Evolutionary conservation across 2,113 vertebrate genomes (phyloP), one percentile per base, ranked within the genome.

Genomic region (Nerophis ophidion): DNA sequence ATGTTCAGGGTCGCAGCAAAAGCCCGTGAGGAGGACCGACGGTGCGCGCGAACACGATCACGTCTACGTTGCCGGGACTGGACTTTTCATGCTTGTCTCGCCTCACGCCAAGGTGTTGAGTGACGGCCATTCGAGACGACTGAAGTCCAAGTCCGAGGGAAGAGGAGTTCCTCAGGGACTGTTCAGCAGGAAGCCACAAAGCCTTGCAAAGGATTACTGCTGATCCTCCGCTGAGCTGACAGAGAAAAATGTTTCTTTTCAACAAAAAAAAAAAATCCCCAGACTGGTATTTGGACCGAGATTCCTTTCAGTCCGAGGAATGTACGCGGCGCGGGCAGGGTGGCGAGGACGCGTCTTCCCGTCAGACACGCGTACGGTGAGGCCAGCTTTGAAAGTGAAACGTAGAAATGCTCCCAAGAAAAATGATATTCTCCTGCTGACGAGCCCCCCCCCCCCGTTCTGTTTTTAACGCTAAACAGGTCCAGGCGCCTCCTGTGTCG

Each of bases 381-480:
- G 89, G 11, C 88, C 77, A 75, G 87, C 91, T 92, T 93, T 93
- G 91, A 93, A 93, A 93, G 91, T 92, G 92, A 94, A 94, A 94
- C 87, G 88, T 92, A 89, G 86, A 86, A 85, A 71, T 52, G 90
- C 87, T 90, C 92, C 82, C 91, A 86, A 92, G 93, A 94, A 97
- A 94, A 91, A 91, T 84, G 94, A 96, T 96, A 94, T 93, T 89
- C 83, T 90, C 61, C 82, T 81, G 68, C 63, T 87, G 86, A 85
- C 59, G n/a, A 16, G 69, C 74, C 69, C 88, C 89, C 86, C 86
- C 89, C 88, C 71, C 90, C 88, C 86, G 60, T 94, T 90, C 88
- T 91, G 87, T 89, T 89, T 89, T 84, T 96, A 96, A 97, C 89
- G 90, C 82, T 89, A 97, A 96, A 91, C 95, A 96, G 90, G 91